Evolutionary conservation across 2,888 invertebrate species (phyloP).

Genomic region (Epistrophe eligans): DNA sequence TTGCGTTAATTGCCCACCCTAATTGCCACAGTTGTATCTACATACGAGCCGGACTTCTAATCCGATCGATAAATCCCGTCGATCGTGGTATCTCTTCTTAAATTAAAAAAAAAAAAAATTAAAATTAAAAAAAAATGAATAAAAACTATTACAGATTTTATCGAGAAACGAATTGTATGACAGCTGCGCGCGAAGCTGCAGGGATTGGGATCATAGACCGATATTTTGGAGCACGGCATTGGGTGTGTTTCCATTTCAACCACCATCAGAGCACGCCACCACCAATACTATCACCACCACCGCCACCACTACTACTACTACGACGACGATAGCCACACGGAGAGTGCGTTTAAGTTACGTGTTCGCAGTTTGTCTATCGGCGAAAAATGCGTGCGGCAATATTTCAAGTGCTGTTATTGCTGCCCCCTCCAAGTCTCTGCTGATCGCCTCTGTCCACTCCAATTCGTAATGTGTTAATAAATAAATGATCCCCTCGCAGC

Average conservation of each 20-base stretch:
- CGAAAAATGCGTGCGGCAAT: constrained; percentile 74
- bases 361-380: constrained; percentile 73
- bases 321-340: neutral
- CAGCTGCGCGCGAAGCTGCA: constrained; percentile 64
- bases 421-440: constrained; percentile 7
- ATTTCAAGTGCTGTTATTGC: constrained; percentile 58
- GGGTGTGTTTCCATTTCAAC: constrained; percentile 60
- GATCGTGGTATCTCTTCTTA: constrained; percentile 46
- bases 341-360: constrained; percentile 62
- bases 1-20: constrained; percentile 76
- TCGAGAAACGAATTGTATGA: constrained; percentile 74
- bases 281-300: neutral
- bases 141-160: constrained; percentile 75
- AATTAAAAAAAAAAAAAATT: constrained; percentile 10
- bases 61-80: constrained; percentile 73
- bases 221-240: constrained; percentile 32
- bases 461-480: constrained; percentile 76
- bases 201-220: constrained; percentile 38
- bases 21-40: constrained; percentile 72
- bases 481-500: constrained; percentile 75
- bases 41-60: constrained; percentile 73
- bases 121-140: constrained; percentile 6
- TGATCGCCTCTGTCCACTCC: constrained; percentile 64
- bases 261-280: constrained; percentile 26
- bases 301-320: constrained; percentile 2